Percentiles rank a stretch among this genome's conserved stretches.
Evolutionary conservation across 2,888 invertebrate genomes (phyloP).

Genomic region (Epicampocera succincta): DNA sequence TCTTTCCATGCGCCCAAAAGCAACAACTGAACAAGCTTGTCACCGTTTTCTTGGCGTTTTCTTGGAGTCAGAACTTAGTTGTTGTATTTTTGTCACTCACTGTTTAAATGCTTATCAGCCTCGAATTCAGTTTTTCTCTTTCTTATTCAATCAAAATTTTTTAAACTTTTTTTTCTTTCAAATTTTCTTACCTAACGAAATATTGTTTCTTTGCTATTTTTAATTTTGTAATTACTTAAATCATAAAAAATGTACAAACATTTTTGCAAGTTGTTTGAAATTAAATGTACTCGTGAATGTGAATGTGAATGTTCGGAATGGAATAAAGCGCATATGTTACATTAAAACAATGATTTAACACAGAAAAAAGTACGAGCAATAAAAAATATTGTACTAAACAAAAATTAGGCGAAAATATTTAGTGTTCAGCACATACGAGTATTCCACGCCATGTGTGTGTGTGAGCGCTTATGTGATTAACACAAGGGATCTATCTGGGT

Average conservation of each 20-base stretch:
- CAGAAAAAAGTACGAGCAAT: not conserved
- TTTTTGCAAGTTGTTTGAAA: constrained; percentile 35
- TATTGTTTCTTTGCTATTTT: constrained; percentile 14
- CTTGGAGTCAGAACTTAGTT: too few species aligned
- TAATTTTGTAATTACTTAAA: constrained; percentile 54
- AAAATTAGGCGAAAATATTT: constrained; percentile 47
- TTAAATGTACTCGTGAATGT: constrained; percentile 25
- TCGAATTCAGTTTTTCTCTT: not conserved
- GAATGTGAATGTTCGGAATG: too few species aligned
- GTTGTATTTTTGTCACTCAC: too few species aligned
- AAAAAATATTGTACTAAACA: constrained; percentile 32
- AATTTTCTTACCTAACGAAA: constrained; percentile 34
- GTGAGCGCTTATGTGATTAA: not conserved
- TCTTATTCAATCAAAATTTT: not conserved
- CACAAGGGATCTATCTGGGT: constrained; percentile 17
- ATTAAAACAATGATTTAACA: constrained; percentile 48
- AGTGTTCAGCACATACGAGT: not conserved
- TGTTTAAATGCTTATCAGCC: too few species aligned
- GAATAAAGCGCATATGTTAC: constrained; percentile 14
- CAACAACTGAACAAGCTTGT: too few species aligned
- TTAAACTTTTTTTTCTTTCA: not conserved
- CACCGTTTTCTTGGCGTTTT: too few species aligned
- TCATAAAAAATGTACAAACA: constrained; percentile 28
- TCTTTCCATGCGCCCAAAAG: too few species aligned
- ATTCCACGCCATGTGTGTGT: not conserved